These are phyloP conservation scores for Amphibalanus amphitrite DNA, from an alignment of 1,140 invertebrate genomes.

Conservation along the genomic window DNA sequence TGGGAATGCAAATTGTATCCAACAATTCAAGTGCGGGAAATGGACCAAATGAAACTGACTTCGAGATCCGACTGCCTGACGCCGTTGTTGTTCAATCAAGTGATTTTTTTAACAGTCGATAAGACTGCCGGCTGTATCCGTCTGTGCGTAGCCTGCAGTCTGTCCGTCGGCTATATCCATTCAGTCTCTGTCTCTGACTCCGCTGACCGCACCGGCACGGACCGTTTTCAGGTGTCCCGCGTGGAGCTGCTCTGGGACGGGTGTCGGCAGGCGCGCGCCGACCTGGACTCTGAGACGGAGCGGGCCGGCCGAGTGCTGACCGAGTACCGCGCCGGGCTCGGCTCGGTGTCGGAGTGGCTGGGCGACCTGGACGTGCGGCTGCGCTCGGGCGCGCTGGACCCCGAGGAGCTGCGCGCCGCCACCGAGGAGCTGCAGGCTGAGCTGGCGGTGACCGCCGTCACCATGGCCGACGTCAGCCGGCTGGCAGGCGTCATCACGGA, in stretches of 20 bases:
- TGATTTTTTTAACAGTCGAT: too few species aligned
- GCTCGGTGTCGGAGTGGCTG: neutral
- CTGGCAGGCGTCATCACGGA: neutral
- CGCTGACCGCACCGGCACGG: too few species aligned
- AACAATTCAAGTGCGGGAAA: too few species aligned
- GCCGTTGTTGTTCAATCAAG: too few species aligned
- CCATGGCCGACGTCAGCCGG: neutral
- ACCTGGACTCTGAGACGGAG: neutral
- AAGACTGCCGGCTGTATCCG: too few species aligned
- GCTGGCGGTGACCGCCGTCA: neutral
- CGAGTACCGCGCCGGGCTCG: neutral
- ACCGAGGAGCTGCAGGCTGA: constrained; percentile 15
- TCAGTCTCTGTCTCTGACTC: too few species aligned
- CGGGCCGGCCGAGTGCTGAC: neutral
- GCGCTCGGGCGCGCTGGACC: constrained; percentile 19
- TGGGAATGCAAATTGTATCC: too few species aligned
- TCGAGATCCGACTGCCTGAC: too few species aligned
- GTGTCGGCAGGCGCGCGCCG: neutral
- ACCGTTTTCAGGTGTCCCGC: neutral
- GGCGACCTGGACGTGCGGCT: neutral
- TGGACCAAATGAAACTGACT: too few species aligned
- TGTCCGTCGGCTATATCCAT: too few species aligned
- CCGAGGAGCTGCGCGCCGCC: constrained; percentile 24
- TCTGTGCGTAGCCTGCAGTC: too few species aligned
- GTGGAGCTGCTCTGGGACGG: neutral